Percentiles rank a stretch among this genome's conserved stretches.
phyloP scores from a whole-genome alignment of 2,888 invertebrate genomes.

The Eugnorisma glareosa region DNA sequence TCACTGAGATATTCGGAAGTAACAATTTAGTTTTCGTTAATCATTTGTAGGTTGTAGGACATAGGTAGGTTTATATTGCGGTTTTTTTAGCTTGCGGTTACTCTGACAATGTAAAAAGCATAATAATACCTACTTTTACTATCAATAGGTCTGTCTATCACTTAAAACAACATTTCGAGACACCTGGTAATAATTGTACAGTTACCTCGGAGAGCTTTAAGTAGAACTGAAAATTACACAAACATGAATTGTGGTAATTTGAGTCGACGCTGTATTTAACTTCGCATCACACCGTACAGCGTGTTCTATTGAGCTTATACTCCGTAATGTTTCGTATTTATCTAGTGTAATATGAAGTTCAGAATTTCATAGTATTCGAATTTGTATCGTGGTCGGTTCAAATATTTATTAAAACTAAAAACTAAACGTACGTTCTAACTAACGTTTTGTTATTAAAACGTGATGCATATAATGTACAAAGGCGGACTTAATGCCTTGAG shows the following conservation, averaged over 20 bases:
- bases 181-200: background rate
- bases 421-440: no score
- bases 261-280: constrained; percentile 14
- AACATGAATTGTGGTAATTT: constrained; percentile 15
- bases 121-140: background rate
- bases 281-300: background rate
- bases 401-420: no score
- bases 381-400: background rate
- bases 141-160: background rate
- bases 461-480: no score
- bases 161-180: constrained; percentile 1
- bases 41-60: background rate
- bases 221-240: constrained; percentile 13
- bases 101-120: background rate
- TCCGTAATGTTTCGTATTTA: constrained; percentile 1
- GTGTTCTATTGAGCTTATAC: background rate
- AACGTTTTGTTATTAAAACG: no score
- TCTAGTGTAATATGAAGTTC: background rate
- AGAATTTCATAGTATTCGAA: background rate
- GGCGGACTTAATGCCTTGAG: no score
- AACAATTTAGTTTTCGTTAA: background rate
- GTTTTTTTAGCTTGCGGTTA: background rate
- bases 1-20: background rate
- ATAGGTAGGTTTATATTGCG: background rate
- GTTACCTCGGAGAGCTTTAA: background rate